These are phyloP conservation scores for Donacobius atricapilla DNA, from an alignment of 2,113 vertebrate species.

Conservation along the genomic window DNA sequence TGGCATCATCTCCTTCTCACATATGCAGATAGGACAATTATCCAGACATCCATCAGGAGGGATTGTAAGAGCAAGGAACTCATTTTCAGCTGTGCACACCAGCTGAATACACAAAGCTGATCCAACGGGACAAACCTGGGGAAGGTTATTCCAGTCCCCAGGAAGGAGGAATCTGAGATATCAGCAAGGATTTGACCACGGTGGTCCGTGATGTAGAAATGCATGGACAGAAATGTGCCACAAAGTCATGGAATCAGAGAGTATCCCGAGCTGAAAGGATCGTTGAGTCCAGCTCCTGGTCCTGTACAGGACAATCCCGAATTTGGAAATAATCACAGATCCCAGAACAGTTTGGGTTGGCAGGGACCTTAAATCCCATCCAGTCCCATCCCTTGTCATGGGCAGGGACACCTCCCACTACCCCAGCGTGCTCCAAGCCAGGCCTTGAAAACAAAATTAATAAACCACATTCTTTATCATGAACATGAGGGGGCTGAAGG, in stretches of 20 bases:
- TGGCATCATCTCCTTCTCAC: neutral
- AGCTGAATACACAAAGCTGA: neutral
- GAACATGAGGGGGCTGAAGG: neutral
- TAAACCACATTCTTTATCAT: neutral
- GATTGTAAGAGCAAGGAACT: neutral
- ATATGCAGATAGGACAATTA: slow-evolving; percentile 10
- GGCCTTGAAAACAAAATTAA: neutral
- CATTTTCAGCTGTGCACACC: neutral
- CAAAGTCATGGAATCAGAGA: neutral
- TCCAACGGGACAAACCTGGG: neutral
- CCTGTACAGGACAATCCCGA: neutral
- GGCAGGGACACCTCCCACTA: neutral
- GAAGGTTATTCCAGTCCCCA: neutral
- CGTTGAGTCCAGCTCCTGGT: neutral
- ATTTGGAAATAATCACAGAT: neutral
- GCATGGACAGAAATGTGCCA: accelerated
- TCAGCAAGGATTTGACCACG: neutral
- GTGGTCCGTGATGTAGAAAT: neutral
- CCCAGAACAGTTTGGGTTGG: neutral
- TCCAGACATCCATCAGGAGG: neutral
- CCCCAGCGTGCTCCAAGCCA: neutral
- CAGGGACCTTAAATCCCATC: neutral
- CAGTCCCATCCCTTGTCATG: neutral
- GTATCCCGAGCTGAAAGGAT: neutral
- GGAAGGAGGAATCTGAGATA: neutral